Evolutionary conservation across 2,888 invertebrate species (phyloP).

Genomic region (Psococerastis gibbosa): DNA sequence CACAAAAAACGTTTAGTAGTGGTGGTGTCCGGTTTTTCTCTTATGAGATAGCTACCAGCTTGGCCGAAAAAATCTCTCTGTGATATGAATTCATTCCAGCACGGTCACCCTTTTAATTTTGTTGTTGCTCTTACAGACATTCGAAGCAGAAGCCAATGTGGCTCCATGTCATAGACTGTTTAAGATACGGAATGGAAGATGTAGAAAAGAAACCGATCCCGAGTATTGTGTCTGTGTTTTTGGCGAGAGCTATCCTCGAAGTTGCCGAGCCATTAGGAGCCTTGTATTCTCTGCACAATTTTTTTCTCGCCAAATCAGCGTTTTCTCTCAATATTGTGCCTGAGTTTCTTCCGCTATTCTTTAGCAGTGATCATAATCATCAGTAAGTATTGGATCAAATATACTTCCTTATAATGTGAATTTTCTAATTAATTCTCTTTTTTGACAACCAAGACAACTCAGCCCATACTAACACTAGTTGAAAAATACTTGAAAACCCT

Average conservation of each 20-base stretch:
- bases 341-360: constrained; percentile 68
- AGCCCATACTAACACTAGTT: too few relatives aligned
- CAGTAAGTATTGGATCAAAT: constrained; percentile 19
- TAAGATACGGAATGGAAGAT: constrained; percentile 39
- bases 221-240: constrained; percentile 43
- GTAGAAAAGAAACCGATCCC: constrained; percentile 32
- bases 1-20: too few relatives aligned
- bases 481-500: background rate
- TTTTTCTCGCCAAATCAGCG: constrained; percentile 54
- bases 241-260: constrained; percentile 48
- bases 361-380: constrained; percentile 52
- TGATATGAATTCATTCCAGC: too few relatives aligned
- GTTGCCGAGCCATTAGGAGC: constrained; percentile 54
- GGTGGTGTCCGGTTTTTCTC: too few relatives aligned
- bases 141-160: constrained; percentile 47
- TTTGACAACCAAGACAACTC: too few relatives aligned
- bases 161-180: constrained; percentile 43
- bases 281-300: constrained; percentile 60
- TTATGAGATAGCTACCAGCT: too few relatives aligned
- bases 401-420: background rate
- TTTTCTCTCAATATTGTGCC: constrained; percentile 66
- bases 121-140: constrained; percentile 22
- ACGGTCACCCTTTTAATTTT: too few relatives aligned
- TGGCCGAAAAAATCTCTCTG: too few relatives aligned
- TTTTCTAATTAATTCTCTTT: background rate